Evolutionary conservation across 92 coral and sea anemone species (phyloP).

Genomic region (Epizoanthus rinbou): DNA sequence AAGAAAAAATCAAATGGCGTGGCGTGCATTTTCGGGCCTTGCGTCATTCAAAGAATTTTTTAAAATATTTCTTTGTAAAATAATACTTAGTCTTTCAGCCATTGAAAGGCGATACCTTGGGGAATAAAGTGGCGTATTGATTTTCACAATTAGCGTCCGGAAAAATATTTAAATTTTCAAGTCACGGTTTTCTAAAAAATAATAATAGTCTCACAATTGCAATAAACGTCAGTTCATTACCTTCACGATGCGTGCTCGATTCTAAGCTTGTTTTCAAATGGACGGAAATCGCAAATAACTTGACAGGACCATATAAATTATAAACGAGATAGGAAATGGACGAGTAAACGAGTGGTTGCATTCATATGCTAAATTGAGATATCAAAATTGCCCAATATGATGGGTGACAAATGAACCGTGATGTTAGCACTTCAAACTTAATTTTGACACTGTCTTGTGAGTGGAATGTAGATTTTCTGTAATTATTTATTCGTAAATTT

Average conservation of each 20-base stretch:
- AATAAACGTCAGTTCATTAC: too few species aligned
- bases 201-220: too few species aligned
- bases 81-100: background rate
- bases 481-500: too few species aligned
- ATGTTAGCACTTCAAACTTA: slow-evolving; percentile 2
- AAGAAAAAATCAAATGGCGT: background rate
- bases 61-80: background rate
- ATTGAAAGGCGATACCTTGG: background rate
- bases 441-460: background rate
- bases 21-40: background rate
- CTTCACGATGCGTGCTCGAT: background rate
- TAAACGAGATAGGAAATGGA: background rate
- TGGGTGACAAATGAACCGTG: background rate
- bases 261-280: background rate
- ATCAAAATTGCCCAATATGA: background rate
- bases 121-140: background rate
- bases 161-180: too few species aligned
- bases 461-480: too few species aligned
- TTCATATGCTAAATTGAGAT: background rate
- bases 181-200: too few species aligned
- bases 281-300: background rate
- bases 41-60: slow-evolving; percentile 4
- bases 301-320: background rate
- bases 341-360: background rate
- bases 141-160: too few species aligned